phyloP scores from a whole-genome alignment of 2,888 invertebrate genomes.

The Heliothis peltigera region DNA sequence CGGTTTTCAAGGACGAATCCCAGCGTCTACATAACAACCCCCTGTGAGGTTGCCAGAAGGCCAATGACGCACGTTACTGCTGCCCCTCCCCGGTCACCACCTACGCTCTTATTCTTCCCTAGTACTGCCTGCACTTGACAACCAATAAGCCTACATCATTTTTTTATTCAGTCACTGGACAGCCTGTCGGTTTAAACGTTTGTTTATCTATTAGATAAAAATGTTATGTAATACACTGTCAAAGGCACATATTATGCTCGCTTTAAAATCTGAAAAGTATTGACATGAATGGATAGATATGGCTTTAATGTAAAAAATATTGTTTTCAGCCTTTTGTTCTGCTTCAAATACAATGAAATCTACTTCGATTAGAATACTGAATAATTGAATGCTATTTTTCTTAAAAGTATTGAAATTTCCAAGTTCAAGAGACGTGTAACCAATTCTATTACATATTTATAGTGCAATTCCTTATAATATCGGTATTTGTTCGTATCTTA shows the following conservation, averaged over 20 bases:
- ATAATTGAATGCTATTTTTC: constrained; percentile 49
- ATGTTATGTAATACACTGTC: constrained; percentile 6
- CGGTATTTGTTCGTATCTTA: constrained; percentile 22
- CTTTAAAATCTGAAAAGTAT: constrained; percentile 9
- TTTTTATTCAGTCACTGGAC: constrained; percentile 26
- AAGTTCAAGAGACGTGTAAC: constrained; percentile 56
- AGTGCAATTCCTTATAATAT: constrained; percentile 30
- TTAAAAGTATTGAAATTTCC: constrained; percentile 39
- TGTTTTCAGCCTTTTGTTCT: constrained; percentile 28
- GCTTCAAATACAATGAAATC: constrained; percentile 37
- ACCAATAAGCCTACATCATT: constrained; percentile 65
- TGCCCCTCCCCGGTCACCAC: constrained; percentile 54
- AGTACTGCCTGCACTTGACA: constrained; percentile 74
- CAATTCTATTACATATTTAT: constrained; percentile 54
- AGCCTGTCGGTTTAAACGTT: constrained; percentile 9
- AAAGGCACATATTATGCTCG: not conserved
- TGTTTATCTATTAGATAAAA: constrained; percentile 21
- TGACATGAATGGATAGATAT: constrained; percentile 24
- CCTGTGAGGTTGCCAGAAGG: constrained; percentile 54
- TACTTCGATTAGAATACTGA: constrained; percentile 35
- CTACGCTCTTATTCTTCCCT: constrained; percentile 67
- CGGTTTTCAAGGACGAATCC: constrained; percentile 35
- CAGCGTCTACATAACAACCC: constrained; percentile 44
- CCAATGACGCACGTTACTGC: constrained; percentile 68
- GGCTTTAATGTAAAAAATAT: constrained; percentile 13